Percentiles rank a stretch among this genome's conserved stretches.
phyloP scores from a whole-genome alignment of 2,113 vertebrate species.

The Taxidea taxus region DNA sequence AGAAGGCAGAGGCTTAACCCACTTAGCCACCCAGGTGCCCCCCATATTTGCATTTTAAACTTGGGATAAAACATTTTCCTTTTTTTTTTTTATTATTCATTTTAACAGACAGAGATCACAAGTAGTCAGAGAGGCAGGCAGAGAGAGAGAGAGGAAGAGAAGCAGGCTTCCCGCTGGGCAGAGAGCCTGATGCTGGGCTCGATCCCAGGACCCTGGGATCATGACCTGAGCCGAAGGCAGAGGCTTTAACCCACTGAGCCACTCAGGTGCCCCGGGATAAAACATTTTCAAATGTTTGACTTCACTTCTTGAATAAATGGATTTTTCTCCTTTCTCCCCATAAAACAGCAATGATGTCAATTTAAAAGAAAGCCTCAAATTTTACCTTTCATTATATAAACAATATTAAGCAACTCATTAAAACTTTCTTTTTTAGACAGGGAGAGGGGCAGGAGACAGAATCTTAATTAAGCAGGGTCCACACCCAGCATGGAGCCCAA shows the following conservation, averaged over 20 bases:
- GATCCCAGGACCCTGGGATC: not conserved
- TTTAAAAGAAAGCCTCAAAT: not conserved
- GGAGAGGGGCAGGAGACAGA: not conserved
- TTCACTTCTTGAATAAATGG: not conserved
- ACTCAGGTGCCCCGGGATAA: not conserved
- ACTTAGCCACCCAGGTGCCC: too few relatives aligned
- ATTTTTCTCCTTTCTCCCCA: not conserved
- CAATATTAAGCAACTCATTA: not conserved
- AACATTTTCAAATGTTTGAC: not conserved
- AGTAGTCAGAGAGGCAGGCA: too few relatives aligned
- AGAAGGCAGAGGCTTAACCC: too few relatives aligned
- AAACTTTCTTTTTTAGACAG: not conserved
- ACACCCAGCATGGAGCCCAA: not conserved
- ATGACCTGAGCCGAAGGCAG: not conserved
- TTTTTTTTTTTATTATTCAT: too few relatives aligned
- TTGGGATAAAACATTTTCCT: too few relatives aligned
- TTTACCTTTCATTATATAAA: not conserved
- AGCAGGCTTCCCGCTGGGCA: too few relatives aligned
- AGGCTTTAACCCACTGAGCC: not conserved
- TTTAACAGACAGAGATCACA: too few relatives aligned
- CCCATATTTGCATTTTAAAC: too few relatives aligned
- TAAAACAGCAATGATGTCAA: not conserved
- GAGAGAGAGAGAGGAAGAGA: too few relatives aligned
- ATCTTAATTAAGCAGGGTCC: not conserved
- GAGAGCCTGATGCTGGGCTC: too few relatives aligned